Base-by-base conservation (phyloP, 1,140 invertebrate genomes). In the Meloidogyne exigua region DNA sequence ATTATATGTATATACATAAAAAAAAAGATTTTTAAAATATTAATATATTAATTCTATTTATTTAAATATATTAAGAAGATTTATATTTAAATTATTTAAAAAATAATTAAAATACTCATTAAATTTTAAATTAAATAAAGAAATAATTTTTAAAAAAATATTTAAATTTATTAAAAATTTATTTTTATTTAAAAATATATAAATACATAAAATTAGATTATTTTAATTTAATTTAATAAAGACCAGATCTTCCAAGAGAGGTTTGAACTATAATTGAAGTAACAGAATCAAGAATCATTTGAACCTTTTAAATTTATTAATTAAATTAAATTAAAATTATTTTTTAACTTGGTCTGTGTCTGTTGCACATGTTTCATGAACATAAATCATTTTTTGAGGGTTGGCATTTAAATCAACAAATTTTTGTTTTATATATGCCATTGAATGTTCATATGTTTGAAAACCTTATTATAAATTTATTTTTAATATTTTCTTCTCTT, bases 261-360 rank as follows among this genome's bases (percentile, higher is more conserved):
- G 98, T 98, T 89, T 95, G 95, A 88, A 98, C 98, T 90, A 98
- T 99, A 86, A 98, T 95, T 91, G 98, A 95, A 85, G 95, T 98
- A 87, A 99, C 96, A 82, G 95, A 95, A 90, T 98, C 96, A 90
- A 99, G 98, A 89, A 80, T 77, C 32, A 81, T 77, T 77, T 80
- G 80, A 44, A 71, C 69, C 72, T 73, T n/a, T n/a, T n/a, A 65
- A 57, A 65, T 21, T 32, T 75, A 4, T 57, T 10, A n/a, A 23
- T 23, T 64, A 23, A 36, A 39, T 28, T 21, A 44, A 36, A 64
- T n/a, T 72, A 28, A 26, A 3, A 15, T 72, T 23, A n/a, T 21
- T 65, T 21, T 70, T 32, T 3, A 32, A 82, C 98, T 90, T 99
- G 99, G 90, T 93, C 95, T 85, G 96, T 99, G 90, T 99, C 96